These are phyloP conservation scores for Drosophila pachea DNA, from an alignment of 1,140 invertebrate species.

Conservation along the genomic window DNA sequence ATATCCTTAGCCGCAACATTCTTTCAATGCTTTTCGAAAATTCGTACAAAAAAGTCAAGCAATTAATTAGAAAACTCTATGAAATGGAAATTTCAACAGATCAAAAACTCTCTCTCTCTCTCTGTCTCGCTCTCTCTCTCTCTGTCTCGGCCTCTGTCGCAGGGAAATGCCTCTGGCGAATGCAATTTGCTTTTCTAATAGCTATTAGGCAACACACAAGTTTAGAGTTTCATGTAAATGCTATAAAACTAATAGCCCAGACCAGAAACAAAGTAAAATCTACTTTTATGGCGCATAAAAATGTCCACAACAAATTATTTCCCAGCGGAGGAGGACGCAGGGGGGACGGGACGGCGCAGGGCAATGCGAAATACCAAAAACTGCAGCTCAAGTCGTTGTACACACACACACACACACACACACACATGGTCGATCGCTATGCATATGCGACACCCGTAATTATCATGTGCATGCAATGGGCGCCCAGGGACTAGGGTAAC, in stretches of 20 bases:
- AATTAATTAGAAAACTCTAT: too few relatives aligned
- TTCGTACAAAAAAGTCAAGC: too few relatives aligned
- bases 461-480: constrained; percentile 40
- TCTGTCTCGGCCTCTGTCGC: too few relatives aligned
- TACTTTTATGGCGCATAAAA: constrained; percentile 35
- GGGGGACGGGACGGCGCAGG: not conserved
- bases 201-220: not conserved
- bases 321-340: constrained; percentile 8
- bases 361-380: constrained; percentile 22
- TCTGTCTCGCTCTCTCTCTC: too few relatives aligned
- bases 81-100: too few relatives aligned
- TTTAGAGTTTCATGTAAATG: constrained; percentile 27
- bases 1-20: too few relatives aligned
- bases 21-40: too few relatives aligned
- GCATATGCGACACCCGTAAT: constrained; percentile 47
- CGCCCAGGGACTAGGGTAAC: constrained; percentile 19
- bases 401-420: constrained; percentile 2
- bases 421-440: not conserved
- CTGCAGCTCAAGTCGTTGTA: constrained; percentile 27
- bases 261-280: constrained; percentile 27
- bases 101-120: too few relatives aligned
- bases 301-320: constrained; percentile 48
- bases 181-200: constrained; percentile 3
- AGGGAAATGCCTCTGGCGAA: too few relatives aligned
- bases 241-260: constrained; percentile 36